Percentiles rank a stretch among this genome's conserved stretches.
These are phyloP conservation scores for Mythimna ferrago DNA, from an alignment of 2,888 invertebrate species.

Conservation along the genomic window DNA sequence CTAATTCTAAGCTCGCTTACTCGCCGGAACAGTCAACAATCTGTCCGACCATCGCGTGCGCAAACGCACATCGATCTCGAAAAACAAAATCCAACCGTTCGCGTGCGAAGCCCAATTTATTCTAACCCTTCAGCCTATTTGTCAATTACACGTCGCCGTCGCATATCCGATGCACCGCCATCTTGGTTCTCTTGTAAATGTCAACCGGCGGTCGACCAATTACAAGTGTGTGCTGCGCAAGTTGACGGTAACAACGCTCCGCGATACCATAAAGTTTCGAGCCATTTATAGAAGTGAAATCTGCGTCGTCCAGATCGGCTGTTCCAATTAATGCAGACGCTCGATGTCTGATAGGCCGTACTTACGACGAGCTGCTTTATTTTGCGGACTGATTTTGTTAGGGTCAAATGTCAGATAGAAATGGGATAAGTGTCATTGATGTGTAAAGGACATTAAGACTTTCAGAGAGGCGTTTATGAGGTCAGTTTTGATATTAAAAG, in stretches of 20 bases:
- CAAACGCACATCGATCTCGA: constrained; percentile 60
- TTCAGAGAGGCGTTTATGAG: neutral
- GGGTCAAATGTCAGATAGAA: constrained; percentile 45
- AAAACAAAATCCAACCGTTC: constrained; percentile 60
- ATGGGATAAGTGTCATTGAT: neutral
- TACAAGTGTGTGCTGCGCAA: constrained; percentile 84
- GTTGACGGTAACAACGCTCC: constrained; percentile 86
- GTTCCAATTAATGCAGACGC: constrained; percentile 87
- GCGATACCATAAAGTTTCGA: constrained; percentile 87
- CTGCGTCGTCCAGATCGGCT: constrained; percentile 80
- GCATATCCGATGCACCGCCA: constrained; percentile 78
- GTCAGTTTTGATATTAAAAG: neutral
- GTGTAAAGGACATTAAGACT: neutral
- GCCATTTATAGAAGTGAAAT: constrained; percentile 89
- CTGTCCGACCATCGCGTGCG: constrained; percentile 61
- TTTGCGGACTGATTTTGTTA: constrained; percentile 51
- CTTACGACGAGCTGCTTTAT: constrained; percentile 63
- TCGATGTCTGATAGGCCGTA: constrained; percentile 77
- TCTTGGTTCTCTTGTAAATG: constrained; percentile 88
- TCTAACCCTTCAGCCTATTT: constrained; percentile 80
- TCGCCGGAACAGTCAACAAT: constrained; percentile 46
- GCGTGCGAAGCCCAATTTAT: constrained; percentile 73
- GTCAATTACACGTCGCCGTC: constrained; percentile 87
- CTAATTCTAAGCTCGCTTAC: constrained; percentile 44
- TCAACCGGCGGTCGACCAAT: constrained; percentile 88